phyloP scores from a whole-genome alignment of 92 coral and sea anemone genomes.

The Bergia puertoricense region DNA sequence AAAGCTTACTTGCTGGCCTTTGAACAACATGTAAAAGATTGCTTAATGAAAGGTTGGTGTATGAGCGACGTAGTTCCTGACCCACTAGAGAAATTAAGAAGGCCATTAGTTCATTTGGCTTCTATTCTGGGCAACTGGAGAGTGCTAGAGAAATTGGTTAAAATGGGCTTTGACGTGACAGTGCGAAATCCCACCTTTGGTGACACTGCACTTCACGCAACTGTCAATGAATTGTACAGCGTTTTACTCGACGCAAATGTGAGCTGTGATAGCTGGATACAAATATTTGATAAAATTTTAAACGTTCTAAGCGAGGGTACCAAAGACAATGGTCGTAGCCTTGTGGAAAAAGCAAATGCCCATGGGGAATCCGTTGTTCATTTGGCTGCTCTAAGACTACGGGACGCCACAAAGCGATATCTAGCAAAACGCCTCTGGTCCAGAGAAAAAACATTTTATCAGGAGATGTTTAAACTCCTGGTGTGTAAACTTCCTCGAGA shows the following conservation, averaged over 20 bases:
- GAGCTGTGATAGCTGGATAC: slow-evolving; percentile 29
- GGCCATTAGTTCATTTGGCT: slow-evolving; percentile 30
- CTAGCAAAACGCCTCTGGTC: slow-evolving; percentile 15
- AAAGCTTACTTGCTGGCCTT: not conserved
- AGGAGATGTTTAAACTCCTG: slow-evolving; percentile 26
- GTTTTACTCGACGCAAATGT: slow-evolving; percentile 20
- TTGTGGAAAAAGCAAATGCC: not conserved
- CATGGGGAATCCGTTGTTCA: slow-evolving; percentile 6
- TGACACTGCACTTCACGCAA: slow-evolving; percentile 16
- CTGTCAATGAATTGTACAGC: slow-evolving; percentile 25
- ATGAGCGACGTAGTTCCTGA: slow-evolving; percentile 34
- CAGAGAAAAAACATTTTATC: slow-evolving; percentile 16
- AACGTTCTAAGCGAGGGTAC: slow-evolving; percentile 4
- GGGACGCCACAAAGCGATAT: slow-evolving; percentile 17
- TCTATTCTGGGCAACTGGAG: slow-evolving; percentile 26
- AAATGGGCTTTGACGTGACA: slow-evolving; percentile 19
- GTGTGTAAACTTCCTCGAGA: not conserved
- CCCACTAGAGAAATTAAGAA: slow-evolving; percentile 28
- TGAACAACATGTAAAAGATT: slow-evolving; percentile 14
- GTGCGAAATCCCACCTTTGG: slow-evolving; percentile 4
- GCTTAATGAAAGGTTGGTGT: slow-evolving; percentile 10
- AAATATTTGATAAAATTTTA: slow-evolving; percentile 23
- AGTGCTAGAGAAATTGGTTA: slow-evolving; percentile 15
- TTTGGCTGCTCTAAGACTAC: slow-evolving; percentile 15
- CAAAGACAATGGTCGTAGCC: slow-evolving; percentile 11